These are phyloP conservation scores for Augochlora pura DNA, from an alignment of 1,140 invertebrate species.

Conservation along the genomic window DNA sequence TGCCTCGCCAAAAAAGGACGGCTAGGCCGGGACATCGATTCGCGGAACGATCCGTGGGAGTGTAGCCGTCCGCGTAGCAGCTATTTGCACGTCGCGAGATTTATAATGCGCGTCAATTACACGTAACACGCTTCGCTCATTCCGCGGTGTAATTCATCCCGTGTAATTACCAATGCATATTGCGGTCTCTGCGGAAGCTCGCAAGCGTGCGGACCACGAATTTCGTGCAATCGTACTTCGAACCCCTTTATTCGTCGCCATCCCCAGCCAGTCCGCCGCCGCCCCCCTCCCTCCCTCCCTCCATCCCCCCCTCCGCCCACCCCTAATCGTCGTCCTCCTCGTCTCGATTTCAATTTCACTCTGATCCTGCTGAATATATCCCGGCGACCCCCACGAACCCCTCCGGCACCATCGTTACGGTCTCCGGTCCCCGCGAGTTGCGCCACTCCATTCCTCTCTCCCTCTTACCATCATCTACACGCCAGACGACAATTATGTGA, in stretches of 20 bases:
- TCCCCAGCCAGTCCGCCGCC: too few relatives aligned
- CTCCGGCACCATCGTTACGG: too few relatives aligned
- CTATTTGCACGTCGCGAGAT: conserved; percentile 75
- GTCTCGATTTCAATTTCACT: conserved; percentile 73
- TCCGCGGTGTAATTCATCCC: conserved; percentile 74
- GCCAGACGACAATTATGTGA: conserved; percentile 55
- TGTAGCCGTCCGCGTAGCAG: conserved; percentile 7
- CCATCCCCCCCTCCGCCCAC: too few relatives aligned
- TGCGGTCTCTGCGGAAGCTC: conserved; percentile 71
- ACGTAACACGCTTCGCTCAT: conserved; percentile 74
- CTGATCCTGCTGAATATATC: conserved; percentile 61
- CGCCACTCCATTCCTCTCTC: background rate
- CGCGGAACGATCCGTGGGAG: background rate
- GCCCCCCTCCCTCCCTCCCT: too few relatives aligned
- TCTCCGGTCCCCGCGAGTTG: background rate
- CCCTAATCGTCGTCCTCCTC: conserved; percentile 42
- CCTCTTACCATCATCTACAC: conserved; percentile 32
- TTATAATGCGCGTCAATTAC: conserved; percentile 77
- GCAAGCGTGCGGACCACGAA: conserved; percentile 68
- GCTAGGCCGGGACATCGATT: background rate
- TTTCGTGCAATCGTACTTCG: conserved; percentile 61
- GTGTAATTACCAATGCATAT: conserved; percentile 76
- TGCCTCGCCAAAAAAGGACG: background rate
- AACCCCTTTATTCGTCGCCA: conserved; percentile 18
- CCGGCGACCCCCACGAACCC: background rate